These are phyloP conservation scores for Pseudococcus longispinus DNA, from an alignment of 2,888 invertebrate genomes.

Conservation along the genomic window DNA sequence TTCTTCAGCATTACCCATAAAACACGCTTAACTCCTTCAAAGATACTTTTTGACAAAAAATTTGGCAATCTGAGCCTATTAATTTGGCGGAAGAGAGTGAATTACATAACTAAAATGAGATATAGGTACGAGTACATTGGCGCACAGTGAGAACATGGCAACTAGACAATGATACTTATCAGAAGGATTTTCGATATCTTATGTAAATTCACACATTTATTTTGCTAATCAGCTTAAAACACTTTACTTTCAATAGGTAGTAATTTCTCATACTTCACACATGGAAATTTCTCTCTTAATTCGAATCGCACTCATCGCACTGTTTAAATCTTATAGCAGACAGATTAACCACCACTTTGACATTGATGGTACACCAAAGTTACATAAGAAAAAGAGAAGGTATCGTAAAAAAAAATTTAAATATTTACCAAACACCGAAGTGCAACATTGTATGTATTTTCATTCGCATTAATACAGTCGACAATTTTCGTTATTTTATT, in stretches of 20 bases:
- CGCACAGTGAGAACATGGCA: not conserved
- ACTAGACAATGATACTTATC: not conserved
- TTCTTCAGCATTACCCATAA: not conserved
- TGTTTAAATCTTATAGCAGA: not conserved
- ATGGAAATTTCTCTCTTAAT: not conserved
- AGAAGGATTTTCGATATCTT: not conserved
- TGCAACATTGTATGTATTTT: not conserved
- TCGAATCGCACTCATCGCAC: not conserved
- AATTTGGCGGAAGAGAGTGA: not conserved
- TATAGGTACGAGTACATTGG: not conserved
- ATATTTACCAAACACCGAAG: not conserved
- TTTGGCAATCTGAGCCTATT: not conserved
- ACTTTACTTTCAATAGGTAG: slow-evolving; percentile 12
- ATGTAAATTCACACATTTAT: slow-evolving; percentile 6
- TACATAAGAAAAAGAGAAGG: not conserved
- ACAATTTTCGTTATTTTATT: not conserved
- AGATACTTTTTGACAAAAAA: not conserved
- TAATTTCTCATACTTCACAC: not conserved
- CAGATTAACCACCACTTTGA: not conserved
- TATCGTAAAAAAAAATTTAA: not conserved
- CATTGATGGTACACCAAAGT: not conserved
- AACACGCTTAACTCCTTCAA: not conserved
- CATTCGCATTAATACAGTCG: not conserved
- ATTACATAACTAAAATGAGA: not conserved
- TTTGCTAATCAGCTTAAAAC: slow-evolving; percentile 3